These are phyloP conservation scores for Tympanuchus pallidicinctus DNA, from an alignment of 2,113 vertebrate species.

Conservation along the genomic window DNA sequence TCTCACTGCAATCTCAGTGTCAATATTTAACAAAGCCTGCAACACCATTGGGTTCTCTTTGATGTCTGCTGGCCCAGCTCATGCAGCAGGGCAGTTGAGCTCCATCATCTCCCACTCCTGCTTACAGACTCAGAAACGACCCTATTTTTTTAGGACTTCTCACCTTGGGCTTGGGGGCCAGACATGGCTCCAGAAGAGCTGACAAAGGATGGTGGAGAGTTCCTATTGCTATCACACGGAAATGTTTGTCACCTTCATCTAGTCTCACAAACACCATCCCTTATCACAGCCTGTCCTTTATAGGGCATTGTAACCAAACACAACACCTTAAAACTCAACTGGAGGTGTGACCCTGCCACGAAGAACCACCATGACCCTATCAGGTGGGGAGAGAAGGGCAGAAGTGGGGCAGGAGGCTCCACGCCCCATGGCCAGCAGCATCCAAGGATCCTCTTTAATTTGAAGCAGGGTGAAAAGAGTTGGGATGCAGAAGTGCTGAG, in stretches of 20 bases:
- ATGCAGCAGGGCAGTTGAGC: neutral
- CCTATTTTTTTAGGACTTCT: neutral
- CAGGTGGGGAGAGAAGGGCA: neutral
- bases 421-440: neutral
- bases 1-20: neutral
- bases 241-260: neutral
- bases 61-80: neutral
- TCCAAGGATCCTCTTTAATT: neutral
- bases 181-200: neutral
- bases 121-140: neutral
- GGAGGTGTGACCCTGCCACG: neutral
- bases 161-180: neutral
- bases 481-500: fast-evolving
- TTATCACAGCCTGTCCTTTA: neutral
- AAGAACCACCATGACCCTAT: neutral
- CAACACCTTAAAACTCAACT: neutral
- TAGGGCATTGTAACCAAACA: neutral
- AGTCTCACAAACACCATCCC: neutral
- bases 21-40: neutral
- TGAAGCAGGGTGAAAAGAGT: neutral
- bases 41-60: neutral
- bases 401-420: neutral
- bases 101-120: neutral
- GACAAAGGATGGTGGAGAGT: neutral
- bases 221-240: neutral